Base-by-base conservation (phyloP, 2,888 invertebrate species). In the Eupithecia pulchellata region DNA sequence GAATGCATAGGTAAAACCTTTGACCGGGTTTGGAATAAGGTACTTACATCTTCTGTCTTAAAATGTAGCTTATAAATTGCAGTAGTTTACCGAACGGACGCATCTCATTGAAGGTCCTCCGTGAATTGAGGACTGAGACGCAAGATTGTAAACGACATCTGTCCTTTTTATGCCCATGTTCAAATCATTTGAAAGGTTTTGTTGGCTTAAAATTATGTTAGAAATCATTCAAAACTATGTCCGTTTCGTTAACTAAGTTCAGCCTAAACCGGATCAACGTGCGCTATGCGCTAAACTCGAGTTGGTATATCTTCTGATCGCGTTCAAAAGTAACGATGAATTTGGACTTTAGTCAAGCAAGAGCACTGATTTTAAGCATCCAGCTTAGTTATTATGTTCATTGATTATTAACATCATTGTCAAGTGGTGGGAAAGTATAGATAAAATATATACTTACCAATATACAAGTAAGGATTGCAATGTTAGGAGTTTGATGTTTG, bases 71-170 rank as follows among this genome's bases (percentile, higher is more conserved):
- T 27, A 34, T 4, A 32, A 29, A 14, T 68, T 66, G 60, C 64
- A 60, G 52, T 69, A n/a, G 63, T 69, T 60, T 66, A 68, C 67
- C 47, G 52, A 72, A 73, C 81, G 83, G 84, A 83, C 75, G 78
- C 69, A 63, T 42, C 78, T 82, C 73, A 74, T 84, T 84, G 73
- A 74, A 68, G 58, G 47, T 36, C 72, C 70, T 78, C 80, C 78
- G 78, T 66, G 71, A 52, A 61, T 64, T 58, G 64, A 60, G 58
- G 36, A n/a, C 52, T 52, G 52, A 25, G 25, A 25, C 11, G 25
- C 20, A 20, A 4, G 47, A 42, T 3, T n/a, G n/a, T n/a, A n/a
- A n/a, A n/a, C n/a, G n/a, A n/a, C n/a, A n/a, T n/a, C n/a, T n/a
- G n/a, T n/a, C n/a, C n/a, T n/a, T n/a, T 30, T 39, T 39, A n/a